These are phyloP conservation scores for Hirtodrosophila trivittata DNA, from an alignment of 2,888 invertebrate genomes.

Conservation along the genomic window DNA sequence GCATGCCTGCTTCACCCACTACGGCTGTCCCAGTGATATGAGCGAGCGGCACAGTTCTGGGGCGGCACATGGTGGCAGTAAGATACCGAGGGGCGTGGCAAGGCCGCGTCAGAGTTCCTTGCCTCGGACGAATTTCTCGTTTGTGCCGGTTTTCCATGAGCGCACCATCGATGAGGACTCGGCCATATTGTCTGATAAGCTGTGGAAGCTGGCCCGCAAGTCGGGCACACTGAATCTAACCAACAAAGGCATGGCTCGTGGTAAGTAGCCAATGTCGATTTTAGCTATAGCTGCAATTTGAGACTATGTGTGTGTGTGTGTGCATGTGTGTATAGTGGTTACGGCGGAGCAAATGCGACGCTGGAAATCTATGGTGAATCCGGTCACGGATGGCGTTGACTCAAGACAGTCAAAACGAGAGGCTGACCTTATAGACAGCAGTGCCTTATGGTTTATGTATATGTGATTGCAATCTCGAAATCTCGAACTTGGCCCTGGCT, in stretches of 20 bases:
- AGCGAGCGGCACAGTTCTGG: conserved; percentile 6
- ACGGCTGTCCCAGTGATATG: conserved; percentile 40
- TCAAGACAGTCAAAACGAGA: not conserved
- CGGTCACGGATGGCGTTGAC: conserved; percentile 1
- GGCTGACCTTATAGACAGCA: conserved; percentile 56
- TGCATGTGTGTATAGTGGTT: conserved; percentile 37
- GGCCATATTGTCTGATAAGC: conserved; percentile 87
- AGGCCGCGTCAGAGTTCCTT: conserved; percentile 42
- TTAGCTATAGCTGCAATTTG: not conserved
- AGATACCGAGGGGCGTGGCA: conserved; percentile 51
- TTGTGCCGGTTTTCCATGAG: conserved; percentile 88
- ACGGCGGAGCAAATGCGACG: conserved; percentile 38
- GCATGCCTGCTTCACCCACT: conserved; percentile 33
- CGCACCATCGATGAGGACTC: conserved; percentile 86
- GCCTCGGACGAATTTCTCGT: conserved; percentile 67
- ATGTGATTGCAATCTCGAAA: conserved; percentile 44
- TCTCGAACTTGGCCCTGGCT: conserved; percentile 72
- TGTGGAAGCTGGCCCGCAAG: conserved; percentile 91
- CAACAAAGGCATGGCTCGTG: conserved; percentile 89
- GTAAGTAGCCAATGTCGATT: conserved; percentile 84
- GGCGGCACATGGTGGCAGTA: conserved; percentile 25
- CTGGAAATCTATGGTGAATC: conserved; percentile 43
- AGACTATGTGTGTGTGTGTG: conserved; percentile 6
- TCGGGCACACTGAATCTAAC: conserved; percentile 92
- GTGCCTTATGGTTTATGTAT: conserved; percentile 67